Percentiles rank a stretch among this genome's conserved stretches.
phyloP scores from a whole-genome alignment of 2,888 invertebrate species.

The Latrodectus elegans region DNA sequence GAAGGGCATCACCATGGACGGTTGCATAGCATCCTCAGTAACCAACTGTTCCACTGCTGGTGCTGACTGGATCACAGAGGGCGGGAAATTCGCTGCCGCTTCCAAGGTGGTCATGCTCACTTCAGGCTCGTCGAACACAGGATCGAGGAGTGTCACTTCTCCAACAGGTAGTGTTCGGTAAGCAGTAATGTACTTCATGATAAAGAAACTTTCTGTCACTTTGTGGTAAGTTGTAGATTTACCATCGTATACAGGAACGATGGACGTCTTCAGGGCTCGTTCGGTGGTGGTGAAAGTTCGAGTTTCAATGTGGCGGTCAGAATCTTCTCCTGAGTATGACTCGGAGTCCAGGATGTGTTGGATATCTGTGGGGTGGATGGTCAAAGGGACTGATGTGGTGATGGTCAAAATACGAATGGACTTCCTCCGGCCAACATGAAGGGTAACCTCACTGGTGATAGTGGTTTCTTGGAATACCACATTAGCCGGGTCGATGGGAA shows the following conservation, averaged over 20 bases:
- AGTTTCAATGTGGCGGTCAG: conserved; percentile 82
- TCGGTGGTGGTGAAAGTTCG: conserved; percentile 95
- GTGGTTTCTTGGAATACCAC: conserved; percentile 70
- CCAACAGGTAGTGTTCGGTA: conserved; percentile 89
- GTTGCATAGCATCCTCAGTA: conserved; percentile 17
- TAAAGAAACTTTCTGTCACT: conserved; percentile 89
- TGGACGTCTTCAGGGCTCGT: conserved; percentile 90
- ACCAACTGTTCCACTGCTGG: conserved; percentile 44
- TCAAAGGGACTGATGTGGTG: conserved; percentile 71
- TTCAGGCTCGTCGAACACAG: conserved; percentile 43
- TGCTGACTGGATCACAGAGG: conserved; percentile 39
- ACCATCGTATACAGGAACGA: conserved; percentile 86
- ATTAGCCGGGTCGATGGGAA: conserved; percentile 69
- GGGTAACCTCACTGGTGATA: conserved; percentile 71
- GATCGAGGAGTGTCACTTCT: conserved; percentile 62
- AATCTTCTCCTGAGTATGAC: conserved; percentile 20
- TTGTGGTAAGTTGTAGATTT: conserved; percentile 84
- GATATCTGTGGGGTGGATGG: conserved; percentile 61
- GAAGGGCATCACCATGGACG: conserved; percentile 20
- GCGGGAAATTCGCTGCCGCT: conserved; percentile 49
- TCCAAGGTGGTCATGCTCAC: conserved; percentile 38
- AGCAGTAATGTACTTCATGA: conserved; percentile 90
- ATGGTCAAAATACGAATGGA: conserved; percentile 71
- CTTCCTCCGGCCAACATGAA: conserved; percentile 71
- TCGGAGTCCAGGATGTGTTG: conserved; percentile 44